Evolutionary conservation across 2,888 invertebrate species (phyloP).

Genomic region (Eurytoma californica): DNA sequence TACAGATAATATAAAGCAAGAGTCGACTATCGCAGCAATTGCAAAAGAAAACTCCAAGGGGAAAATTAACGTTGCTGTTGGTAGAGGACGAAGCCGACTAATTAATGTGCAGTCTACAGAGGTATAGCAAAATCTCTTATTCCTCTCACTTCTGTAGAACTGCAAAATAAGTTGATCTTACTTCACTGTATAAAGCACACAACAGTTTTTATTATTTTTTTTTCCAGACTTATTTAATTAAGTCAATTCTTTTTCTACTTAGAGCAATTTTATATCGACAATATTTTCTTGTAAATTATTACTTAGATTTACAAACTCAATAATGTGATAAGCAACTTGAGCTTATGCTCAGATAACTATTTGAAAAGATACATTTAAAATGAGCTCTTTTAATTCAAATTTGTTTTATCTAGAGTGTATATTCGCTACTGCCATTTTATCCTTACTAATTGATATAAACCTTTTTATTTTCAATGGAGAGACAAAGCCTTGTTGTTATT

Average conservation of each 20-base stretch:
- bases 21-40: slow-evolving; percentile 62
- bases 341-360: neutral
- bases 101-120: slow-evolving; percentile 67
- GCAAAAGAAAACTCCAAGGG: slow-evolving; percentile 63
- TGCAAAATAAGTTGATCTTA: slow-evolving; percentile 50
- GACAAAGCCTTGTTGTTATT: slow-evolving; percentile 23
- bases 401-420: slow-evolving; percentile 23
- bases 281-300: slow-evolving; percentile 36
- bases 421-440: slow-evolving; percentile 45
- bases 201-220: slow-evolving; percentile 37
- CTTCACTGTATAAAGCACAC: neutral
- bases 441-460: neutral
- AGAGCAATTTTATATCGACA: slow-evolving; percentile 19
- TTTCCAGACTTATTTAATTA: slow-evolving; percentile 3
- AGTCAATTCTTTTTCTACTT: slow-evolving; percentile 16
- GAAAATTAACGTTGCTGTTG: slow-evolving; percentile 60
- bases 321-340: slow-evolving; percentile 23
- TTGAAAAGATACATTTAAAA: slow-evolving; percentile 28
- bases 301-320: neutral
- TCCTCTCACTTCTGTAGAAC: slow-evolving; percentile 37
- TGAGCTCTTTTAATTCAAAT: slow-evolving; percentile 35
- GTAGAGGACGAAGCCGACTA: slow-evolving; percentile 64
- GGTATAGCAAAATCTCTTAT: slow-evolving; percentile 66
- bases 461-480: slow-evolving; percentile 6
- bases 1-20: slow-evolving; percentile 62